These are phyloP conservation scores for Chironomus tepperi DNA, from an alignment of 1,140 invertebrate species.

Conservation along the genomic window DNA sequence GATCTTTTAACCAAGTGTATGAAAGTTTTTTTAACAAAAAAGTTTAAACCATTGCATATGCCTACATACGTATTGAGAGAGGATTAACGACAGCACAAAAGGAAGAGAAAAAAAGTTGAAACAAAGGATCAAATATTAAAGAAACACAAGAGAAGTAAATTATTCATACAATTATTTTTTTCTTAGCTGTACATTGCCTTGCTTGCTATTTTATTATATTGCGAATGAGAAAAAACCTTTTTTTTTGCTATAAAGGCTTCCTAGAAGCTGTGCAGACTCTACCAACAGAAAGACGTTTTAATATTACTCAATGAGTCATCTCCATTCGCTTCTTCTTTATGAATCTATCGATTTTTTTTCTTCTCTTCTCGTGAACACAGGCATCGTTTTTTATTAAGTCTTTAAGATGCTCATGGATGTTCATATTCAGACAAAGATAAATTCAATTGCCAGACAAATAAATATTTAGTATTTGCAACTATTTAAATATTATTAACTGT, in stretches of 20 bases:
- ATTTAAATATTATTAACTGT: no score
- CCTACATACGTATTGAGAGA: neutral
- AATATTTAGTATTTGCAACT: no score
- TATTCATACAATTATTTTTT: slow-evolving; percentile 3
- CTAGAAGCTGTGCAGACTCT: neutral
- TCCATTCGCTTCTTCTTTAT: neutral
- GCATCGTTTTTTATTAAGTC: no score
- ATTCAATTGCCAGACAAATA: neutral
- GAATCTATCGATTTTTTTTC: slow-evolving; percentile 2
- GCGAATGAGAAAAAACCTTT: neutral
- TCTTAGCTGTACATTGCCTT: slow-evolving; percentile 3
- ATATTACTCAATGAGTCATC: neutral
- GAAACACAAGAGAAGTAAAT: neutral
- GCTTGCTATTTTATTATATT: no score
- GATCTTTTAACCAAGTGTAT: neutral
- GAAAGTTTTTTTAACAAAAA: neutral
- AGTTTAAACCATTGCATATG: no score
- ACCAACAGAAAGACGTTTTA: neutral
- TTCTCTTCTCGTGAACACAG: neutral
- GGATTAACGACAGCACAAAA: neutral
- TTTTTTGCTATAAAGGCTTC: neutral
- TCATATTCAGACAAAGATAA: neutral
- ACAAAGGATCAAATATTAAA: neutral
- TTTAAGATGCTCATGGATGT: neutral
- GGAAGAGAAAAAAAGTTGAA: neutral